These are phyloP conservation scores for Synergus gifuensis DNA, from an alignment of 2,888 invertebrate species.

Conservation along the genomic window DNA sequence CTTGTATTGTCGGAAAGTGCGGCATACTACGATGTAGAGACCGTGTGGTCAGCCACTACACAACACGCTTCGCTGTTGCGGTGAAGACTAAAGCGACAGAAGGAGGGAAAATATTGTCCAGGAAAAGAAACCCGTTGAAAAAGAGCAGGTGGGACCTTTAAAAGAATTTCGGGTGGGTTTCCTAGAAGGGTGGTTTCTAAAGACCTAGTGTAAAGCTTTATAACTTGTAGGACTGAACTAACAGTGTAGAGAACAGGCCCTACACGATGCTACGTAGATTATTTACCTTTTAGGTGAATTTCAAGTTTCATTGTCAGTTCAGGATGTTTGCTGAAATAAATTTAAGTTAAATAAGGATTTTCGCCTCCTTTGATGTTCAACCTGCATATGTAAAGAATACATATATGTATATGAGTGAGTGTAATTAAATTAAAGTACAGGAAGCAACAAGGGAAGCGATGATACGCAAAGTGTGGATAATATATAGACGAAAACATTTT, in stretches of 20 bases:
- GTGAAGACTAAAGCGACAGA: slow-evolving; percentile 22
- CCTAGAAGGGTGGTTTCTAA: background rate
- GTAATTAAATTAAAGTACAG: too few relatives aligned
- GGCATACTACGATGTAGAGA: slow-evolving; percentile 22
- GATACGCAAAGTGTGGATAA: too few relatives aligned
- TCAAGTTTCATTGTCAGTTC: background rate
- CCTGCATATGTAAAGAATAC: background rate
- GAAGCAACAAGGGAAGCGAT: too few relatives aligned
- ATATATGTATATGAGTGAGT: background rate
- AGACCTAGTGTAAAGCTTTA: background rate
- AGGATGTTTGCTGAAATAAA: background rate
- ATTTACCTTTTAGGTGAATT: background rate
- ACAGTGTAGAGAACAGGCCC: too few relatives aligned
- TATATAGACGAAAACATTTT: too few relatives aligned
- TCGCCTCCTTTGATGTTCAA: background rate
- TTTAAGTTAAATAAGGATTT: background rate
- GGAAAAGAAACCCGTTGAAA: slow-evolving; percentile 18
- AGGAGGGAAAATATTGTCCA: background rate
- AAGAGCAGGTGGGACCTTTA: background rate
- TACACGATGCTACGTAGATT: background rate
- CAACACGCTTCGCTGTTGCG: slow-evolving; percentile 12
- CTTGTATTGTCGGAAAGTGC: slow-evolving; percentile 34
- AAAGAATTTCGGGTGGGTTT: background rate
- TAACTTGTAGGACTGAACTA: background rate
- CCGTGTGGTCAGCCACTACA: slow-evolving; percentile 36